Conservation (phyloP, 2,888 invertebrate genomes). For the Acanthosoma haemorrhoidale region DNA sequence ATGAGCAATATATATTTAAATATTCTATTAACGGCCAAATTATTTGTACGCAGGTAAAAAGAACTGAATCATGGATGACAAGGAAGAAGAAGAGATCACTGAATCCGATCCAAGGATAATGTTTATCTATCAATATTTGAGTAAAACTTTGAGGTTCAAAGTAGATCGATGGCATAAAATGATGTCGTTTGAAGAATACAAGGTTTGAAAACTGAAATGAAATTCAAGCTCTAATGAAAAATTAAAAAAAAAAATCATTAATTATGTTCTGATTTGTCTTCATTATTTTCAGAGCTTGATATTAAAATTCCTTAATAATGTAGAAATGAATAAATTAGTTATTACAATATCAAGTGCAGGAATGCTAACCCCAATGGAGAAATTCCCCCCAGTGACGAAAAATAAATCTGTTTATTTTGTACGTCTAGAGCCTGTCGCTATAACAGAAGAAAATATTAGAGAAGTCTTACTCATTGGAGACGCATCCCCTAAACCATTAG, state of each 20-base stretch:
- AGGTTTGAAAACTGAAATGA: slow-evolving; percentile 48
- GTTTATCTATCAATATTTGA: slow-evolving; percentile 69
- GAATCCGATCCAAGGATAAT: slow-evolving; percentile 67
- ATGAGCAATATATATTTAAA: too few species aligned
- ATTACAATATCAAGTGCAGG: slow-evolving; percentile 60
- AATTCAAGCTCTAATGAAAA: background rate
- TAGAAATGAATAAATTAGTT: slow-evolving; percentile 51
- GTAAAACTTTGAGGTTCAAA: slow-evolving; percentile 71
- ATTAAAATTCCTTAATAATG: slow-evolving; percentile 52
- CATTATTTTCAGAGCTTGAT: slow-evolving; percentile 50
- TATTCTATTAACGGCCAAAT: too few species aligned
- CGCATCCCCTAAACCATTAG: slow-evolving; percentile 63
- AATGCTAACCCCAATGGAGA: slow-evolving; percentile 56
- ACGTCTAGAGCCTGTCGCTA: slow-evolving; percentile 56
- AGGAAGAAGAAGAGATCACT: slow-evolving; percentile 43
- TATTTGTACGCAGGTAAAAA: background rate
- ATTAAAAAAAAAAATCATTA: background rate
- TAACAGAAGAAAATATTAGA: slow-evolving; percentile 57
- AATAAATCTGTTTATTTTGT: slow-evolving; percentile 73
- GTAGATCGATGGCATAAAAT: slow-evolving; percentile 84
- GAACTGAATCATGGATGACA: slow-evolving; percentile 11
- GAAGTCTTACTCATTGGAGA: slow-evolving; percentile 63
- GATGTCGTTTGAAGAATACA: slow-evolving; percentile 63
- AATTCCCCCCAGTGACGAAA: slow-evolving; percentile 57
- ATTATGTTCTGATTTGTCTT: background rate